Percentiles rank a stretch among this genome's conserved stretches.
These are phyloP conservation scores for Palythoa heliodiscus DNA, from an alignment of 92 coral and sea anemone species.

Conservation along the genomic window DNA sequence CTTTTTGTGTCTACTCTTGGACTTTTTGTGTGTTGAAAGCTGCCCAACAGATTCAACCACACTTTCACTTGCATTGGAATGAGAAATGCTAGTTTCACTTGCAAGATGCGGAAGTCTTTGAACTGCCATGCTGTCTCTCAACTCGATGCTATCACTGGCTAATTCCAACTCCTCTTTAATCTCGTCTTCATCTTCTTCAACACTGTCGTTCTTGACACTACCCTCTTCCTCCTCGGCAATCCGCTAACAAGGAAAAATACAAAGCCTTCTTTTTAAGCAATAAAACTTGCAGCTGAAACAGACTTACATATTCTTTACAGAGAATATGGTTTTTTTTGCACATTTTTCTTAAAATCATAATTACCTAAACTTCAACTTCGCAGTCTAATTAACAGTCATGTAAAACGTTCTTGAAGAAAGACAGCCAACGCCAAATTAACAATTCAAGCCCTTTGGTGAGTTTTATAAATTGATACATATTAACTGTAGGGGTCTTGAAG, in stretches of 20 bases:
- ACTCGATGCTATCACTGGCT: constrained; percentile 82
- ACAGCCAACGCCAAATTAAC: no score
- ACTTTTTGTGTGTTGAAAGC: not conserved
- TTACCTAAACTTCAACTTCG: no score
- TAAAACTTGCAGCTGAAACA: no score
- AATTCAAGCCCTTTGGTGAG: no score
- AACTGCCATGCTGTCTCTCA: constrained; percentile 69
- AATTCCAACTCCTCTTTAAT: constrained; percentile 94
- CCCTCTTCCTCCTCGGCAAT: constrained; percentile 49
- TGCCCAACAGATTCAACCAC: not conserved
- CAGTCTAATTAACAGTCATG: no score
- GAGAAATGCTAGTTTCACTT: constrained; percentile 37
- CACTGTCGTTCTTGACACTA: not conserved
- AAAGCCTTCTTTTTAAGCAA: not conserved
- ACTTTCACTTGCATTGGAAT: constrained; percentile 10
- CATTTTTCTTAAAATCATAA: no score
- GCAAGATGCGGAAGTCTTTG: constrained; percentile 65
- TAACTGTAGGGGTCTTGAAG: no score
- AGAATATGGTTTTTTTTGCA: not conserved
- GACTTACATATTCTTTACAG: not conserved
- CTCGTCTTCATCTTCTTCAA: constrained; percentile 69
- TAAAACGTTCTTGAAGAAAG: no score
- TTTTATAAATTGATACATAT: no score
- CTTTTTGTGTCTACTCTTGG: not conserved
- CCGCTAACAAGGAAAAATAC: constrained; percentile 45